Evolutionary conservation across 1,140 invertebrate genomes (phyloP), one percentile per base, ranked within the genome.

Genomic region (Dinoponera quadriceps): DNA sequence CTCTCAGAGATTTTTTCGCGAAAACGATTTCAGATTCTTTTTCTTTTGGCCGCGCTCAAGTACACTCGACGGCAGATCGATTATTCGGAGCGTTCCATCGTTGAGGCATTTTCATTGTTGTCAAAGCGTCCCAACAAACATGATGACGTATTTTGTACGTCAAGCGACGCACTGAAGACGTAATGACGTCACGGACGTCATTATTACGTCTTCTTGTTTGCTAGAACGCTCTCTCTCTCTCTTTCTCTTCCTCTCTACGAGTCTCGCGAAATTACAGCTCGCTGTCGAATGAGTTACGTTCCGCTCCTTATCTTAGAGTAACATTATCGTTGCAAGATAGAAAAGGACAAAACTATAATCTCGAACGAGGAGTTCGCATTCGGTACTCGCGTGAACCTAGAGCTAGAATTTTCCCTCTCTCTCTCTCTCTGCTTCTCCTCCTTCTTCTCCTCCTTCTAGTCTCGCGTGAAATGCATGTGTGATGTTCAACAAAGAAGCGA

Each of bases 291-390:
- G 57, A 57, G 38, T 5, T 44, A 59, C 25, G 38, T 73, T 18
- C 33, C n/a, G 0, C 44, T 27, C 4, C 3, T 27, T 59, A 72
- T 60, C 44, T 55, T 60, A 20, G 2, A 60, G 9, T 48, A 72
- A 48, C 18, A 22, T 22, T 38, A 27, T 11, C 9, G 9, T 44
- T 44, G 20, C 3, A 48, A 25, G 4, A 25, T 44, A 16, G 16
- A 25, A 44, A 44, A 59, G 1, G 38, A 9, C 38, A 4, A 38
- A 55, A 38, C 3, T 14, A n/a, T n/a, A 38, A 20, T 73, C 54
- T 73, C 71, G 33, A 60, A 74, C 71, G 55, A 60, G n/a, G 55
- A 48, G 38, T 20, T 74, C 44, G 27, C 14, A 18, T 14, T 71
- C 29, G 27, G 33, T 33, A 72, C 29, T 71, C 29, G 29, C 29